Percentiles rank a stretch among this genome's conserved stretches.
These are phyloP conservation scores for Sminthurinus aureus DNA, from an alignment of 2,888 invertebrate genomes.

Conservation along the genomic window DNA sequence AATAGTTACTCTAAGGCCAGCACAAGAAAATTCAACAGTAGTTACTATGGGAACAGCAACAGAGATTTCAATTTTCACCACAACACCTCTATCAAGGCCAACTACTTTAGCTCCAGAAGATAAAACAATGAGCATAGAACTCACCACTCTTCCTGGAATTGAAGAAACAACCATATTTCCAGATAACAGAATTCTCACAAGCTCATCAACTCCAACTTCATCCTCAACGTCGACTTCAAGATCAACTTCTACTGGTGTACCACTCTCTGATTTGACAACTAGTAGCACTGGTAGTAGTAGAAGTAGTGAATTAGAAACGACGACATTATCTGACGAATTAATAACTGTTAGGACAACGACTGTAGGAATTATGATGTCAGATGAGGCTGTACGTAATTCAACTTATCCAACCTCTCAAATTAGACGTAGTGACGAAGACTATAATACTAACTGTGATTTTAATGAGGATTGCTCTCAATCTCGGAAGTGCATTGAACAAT, in stretches of 20 bases:
- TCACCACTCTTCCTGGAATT: constrained; percentile 2
- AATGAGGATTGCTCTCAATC: constrained; percentile 48
- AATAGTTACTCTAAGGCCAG: background rate
- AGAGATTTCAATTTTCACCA: background rate
- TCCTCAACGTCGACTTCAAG: background rate
- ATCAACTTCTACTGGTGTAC: background rate
- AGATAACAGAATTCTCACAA: background rate
- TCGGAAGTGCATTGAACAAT: constrained; percentile 54
- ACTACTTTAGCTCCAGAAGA: background rate
- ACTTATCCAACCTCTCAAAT: background rate
- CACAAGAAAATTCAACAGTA: background rate
- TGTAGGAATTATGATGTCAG: background rate
- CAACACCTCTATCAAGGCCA: background rate
- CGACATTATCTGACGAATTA: background rate
- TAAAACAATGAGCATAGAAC: background rate
- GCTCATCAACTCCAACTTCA: background rate
- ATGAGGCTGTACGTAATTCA: background rate
- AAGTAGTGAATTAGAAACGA: background rate
- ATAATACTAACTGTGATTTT: constrained; percentile 50
- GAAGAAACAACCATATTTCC: background rate
- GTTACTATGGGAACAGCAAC: background rate
- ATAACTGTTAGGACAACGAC: background rate
- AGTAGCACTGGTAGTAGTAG: background rate
- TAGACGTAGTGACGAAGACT: constrained; percentile 7
- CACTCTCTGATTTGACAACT: background rate